Conservation (phyloP, 2,888 invertebrate genomes). For the Tenthredo mesomela region DNA sequence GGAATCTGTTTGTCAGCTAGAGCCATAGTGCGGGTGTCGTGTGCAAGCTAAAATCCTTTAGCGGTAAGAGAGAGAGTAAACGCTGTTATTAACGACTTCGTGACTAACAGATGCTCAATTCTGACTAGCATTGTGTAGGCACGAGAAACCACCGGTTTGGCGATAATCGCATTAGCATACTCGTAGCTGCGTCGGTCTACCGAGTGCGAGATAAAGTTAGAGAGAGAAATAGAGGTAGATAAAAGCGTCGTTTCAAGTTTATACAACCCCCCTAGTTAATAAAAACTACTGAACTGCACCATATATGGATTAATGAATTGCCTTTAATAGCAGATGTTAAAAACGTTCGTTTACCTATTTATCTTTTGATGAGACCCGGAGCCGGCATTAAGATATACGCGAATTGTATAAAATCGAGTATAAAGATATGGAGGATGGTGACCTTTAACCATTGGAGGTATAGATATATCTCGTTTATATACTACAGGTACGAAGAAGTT, state of each 20-base stretch:
- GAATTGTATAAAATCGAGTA: background rate
- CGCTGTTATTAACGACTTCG: conserved; percentile 44
- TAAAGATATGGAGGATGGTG: background rate
- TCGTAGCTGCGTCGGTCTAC: conserved; percentile 59
- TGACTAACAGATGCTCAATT: conserved; percentile 44
- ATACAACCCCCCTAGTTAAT: background rate
- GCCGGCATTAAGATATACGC: background rate
- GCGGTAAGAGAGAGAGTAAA: conserved; percentile 5
- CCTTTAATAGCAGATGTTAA: background rate
- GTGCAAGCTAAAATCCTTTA: conserved; percentile 12
- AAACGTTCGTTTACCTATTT: background rate
- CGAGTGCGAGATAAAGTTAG: conserved; percentile 54
- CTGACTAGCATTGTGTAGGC: conserved; percentile 37
- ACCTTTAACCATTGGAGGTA: background rate
- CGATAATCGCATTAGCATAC: conserved; percentile 48
- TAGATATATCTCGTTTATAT: conserved; percentile 7
- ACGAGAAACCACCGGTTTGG: conserved; percentile 46
- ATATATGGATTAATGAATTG: background rate
- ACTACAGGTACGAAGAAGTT: conserved; percentile 28
- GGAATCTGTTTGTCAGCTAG: background rate
- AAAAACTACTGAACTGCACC: background rate
- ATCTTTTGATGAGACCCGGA: background rate
- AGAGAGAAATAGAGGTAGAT: conserved; percentile 49
- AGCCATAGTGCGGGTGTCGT: background rate
- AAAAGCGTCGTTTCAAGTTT: conserved; percentile 27